Percentiles rank a stretch among this genome's conserved stretches.
Evolutionary conservation across 2,113 vertebrate species (phyloP).

Genomic region (Cavia aperea): DNA sequence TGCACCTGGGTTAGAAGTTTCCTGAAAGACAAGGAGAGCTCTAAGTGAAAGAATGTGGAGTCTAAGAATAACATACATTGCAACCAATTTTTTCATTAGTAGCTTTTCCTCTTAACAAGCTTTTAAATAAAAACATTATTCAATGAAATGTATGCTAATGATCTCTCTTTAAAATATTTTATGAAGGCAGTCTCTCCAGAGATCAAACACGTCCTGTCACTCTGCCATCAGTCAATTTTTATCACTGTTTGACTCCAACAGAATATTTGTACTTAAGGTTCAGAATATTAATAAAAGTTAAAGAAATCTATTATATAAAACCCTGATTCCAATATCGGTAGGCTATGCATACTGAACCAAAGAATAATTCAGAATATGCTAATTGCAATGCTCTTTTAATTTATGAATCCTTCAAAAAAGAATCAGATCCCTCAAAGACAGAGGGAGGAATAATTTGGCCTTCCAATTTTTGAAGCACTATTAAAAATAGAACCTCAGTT

Average conservation of each 20-base stretch:
- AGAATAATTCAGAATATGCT: constrained; percentile 5
- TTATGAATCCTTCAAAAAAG: neutral
- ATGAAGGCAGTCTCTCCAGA: constrained; percentile 13
- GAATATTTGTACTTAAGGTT: constrained; percentile 19
- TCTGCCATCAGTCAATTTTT: constrained; percentile 13
- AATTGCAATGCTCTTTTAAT: constrained; percentile 38
- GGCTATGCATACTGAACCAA: neutral
- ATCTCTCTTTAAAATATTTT: constrained; percentile 38
- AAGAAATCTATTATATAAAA: neutral
- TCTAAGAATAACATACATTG: neutral
- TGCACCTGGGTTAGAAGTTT: too few species aligned
- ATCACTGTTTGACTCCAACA: constrained; percentile 33
- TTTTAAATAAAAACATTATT: constrained; percentile 10
- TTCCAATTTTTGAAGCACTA: neutral
- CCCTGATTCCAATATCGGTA: neutral
- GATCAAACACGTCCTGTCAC: neutral
- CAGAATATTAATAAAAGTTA: constrained; percentile 43
- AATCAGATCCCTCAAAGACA: constrained; percentile 11
- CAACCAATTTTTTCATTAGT: neutral
- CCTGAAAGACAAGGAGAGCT: neutral
- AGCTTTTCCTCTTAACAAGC: neutral
- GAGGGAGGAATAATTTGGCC: constrained; percentile 4
- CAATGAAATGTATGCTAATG: constrained; percentile 39
- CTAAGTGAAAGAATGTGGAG: neutral
- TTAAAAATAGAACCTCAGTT: neutral